Conservation (phyloP, 2,797 vertebrate species). For the Lindbergichthys nudifrons region DNA sequence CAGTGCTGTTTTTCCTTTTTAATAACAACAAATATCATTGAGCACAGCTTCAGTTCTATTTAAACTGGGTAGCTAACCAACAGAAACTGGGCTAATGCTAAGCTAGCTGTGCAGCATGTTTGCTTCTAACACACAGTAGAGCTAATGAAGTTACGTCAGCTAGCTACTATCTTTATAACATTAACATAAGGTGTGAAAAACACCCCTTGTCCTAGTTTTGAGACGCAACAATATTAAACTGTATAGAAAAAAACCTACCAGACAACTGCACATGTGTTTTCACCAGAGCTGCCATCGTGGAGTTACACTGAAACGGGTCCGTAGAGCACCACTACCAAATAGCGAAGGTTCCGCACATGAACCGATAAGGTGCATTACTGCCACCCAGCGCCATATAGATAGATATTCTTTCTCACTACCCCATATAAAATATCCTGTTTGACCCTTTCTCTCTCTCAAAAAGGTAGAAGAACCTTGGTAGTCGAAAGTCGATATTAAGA, state of each 20-base stretch:
- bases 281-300: constrained; percentile 64
- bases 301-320: constrained; percentile 46
- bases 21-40: not conserved
- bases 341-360: not conserved
- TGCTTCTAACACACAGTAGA: not conserved
- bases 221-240: fast-evolving
- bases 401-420: too few species aligned
- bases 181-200: fast-evolving
- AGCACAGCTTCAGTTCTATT: not conserved
- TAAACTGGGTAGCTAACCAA: not conserved
- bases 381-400: too few species aligned
- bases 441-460: too few species aligned
- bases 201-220: too few species aligned
- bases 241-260: constrained; percentile 30
- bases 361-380: too few species aligned
- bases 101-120: not conserved
- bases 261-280: constrained; percentile 63
- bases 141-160: too few species aligned
- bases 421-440: too few species aligned
- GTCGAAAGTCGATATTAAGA: too few species aligned
- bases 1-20: not conserved
- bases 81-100: not conserved
- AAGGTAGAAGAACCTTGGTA: too few species aligned
- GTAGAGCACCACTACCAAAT: not conserved
- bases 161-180: fast-evolving